phyloP scores from a whole-genome alignment of 2,113 vertebrate genomes.

The Xiphorhynchus elegans region DNA sequence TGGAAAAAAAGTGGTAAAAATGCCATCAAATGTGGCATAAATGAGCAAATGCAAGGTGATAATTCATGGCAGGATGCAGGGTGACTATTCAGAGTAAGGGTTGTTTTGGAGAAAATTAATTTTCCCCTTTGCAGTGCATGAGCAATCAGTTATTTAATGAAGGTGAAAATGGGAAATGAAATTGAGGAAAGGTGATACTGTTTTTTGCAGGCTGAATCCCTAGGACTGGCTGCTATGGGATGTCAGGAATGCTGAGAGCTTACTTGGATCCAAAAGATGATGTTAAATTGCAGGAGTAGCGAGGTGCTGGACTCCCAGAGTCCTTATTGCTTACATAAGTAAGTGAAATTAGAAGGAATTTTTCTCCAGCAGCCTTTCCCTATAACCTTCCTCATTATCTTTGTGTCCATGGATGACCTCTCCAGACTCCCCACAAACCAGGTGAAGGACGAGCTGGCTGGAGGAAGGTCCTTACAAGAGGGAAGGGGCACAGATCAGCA shows the following conservation, averaged over 20 bases:
- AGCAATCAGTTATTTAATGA: background rate
- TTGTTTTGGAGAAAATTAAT: background rate
- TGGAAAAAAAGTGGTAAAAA: background rate
- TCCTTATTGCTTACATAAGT: background rate
- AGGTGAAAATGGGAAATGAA: background rate
- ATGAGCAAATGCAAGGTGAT: background rate
- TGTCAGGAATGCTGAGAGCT: background rate
- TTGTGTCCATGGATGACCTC: accelerated
- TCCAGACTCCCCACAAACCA: background rate
- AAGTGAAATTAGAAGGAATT: background rate
- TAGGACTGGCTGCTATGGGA: background rate
- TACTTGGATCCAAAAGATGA: background rate
- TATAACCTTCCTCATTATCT: accelerated
- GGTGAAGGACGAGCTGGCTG: background rate
- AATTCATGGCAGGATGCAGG: background rate
- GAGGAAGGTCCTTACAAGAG: background rate
- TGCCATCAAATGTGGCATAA: background rate
- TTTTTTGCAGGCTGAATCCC: background rate
- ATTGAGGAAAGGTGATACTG: background rate
- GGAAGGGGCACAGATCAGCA: background rate
- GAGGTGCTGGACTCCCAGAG: background rate
- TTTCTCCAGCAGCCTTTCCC: background rate
- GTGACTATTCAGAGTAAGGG: background rate
- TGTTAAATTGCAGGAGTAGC: background rate
- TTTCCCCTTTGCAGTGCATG: background rate